A percentile compares a stretch with the other conserved stretches of the same genome.
Evolutionary conservation across 2,797 vertebrate species (phyloP).

Genomic region (Cephalopachus bancanus): DNA sequence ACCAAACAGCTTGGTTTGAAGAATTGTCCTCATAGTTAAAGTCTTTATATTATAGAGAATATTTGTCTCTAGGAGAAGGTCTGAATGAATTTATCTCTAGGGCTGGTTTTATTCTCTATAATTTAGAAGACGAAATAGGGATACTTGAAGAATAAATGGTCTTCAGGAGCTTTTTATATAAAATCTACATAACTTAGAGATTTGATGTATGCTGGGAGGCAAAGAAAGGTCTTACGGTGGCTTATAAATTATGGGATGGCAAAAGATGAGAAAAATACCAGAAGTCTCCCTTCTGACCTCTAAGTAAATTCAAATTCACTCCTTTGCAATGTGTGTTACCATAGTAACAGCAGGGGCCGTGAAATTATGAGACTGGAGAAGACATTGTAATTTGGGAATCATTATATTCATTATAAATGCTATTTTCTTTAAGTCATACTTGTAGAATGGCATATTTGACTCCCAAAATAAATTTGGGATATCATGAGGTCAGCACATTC

Average conservation of each 20-base stretch:
- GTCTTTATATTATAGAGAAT: background rate
- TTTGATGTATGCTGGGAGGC: background rate
- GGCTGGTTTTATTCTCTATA: background rate
- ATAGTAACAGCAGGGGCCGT: background rate
- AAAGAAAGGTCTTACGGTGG: background rate
- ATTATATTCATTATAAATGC: background rate
- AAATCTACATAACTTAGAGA: background rate
- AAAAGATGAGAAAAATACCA: slow-evolving; percentile 30
- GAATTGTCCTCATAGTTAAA: background rate
- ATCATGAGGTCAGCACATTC: background rate
- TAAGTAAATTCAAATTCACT: slow-evolving; percentile 12
- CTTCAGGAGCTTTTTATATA: background rate
- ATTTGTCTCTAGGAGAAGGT: background rate
- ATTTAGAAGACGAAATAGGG: background rate
- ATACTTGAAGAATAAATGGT: background rate
- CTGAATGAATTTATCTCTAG: background rate
- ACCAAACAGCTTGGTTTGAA: background rate
- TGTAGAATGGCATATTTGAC: background rate
- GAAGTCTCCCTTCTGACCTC: background rate
- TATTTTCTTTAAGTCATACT: background rate
- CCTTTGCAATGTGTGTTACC: background rate
- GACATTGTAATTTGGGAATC: background rate
- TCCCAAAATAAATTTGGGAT: background rate
- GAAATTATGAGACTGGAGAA: background rate
- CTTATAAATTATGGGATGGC: background rate